Base-by-base conservation (phyloP, 1,140 invertebrate genomes). In the Drosophila sulfurigaster region DNA sequence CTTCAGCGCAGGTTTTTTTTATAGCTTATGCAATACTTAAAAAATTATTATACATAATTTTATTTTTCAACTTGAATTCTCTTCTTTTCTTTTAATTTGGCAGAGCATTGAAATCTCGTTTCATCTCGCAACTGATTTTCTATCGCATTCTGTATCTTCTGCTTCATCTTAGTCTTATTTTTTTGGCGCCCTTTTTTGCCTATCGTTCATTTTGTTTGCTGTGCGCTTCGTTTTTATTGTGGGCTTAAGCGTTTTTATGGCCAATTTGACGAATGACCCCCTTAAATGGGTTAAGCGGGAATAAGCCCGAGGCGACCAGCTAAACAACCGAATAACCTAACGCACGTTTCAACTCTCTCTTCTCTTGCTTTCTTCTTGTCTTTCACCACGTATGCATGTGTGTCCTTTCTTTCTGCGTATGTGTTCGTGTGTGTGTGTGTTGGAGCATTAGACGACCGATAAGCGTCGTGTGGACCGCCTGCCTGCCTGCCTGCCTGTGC, bases 231-330 rank as follows among this genome's bases (percentile, higher is more conserved):
- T 69, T 78, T 74, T 78, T 78, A 78, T 78, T 78, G 71, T 78
- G 16, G 64, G 56, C 64, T 70, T 79, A 86, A 86, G 75, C 79
- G 82, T 79, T 86, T 86, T 86, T 86, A 86, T 86, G 82, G 76
- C 68, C 82, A 86, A 86, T 86, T 86, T 86, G 82, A 86, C 75
- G 82, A 86, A 86, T 86, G 82, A 81, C 78, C 75, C 63, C 54
- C 58, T 66, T 81, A 81, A 86, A 86, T 86, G 82, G 82, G 82
- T 85, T 85, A 85, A 85, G 68, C 72, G 69, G 66, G 62, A 75
- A 71, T 64, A 74, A 81, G 75, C 65, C 65, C 51, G 30, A 68
- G 65, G 71, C 75, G 71, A 43, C 56, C 54, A 76, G 60, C 74
- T 73, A 75, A 75, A 74, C 70, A 73, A 68, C 54, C 64, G 46